Evolutionary conservation across 1,140 invertebrate species (phyloP).

Genomic region (Plectrocnemia conspersa): DNA sequence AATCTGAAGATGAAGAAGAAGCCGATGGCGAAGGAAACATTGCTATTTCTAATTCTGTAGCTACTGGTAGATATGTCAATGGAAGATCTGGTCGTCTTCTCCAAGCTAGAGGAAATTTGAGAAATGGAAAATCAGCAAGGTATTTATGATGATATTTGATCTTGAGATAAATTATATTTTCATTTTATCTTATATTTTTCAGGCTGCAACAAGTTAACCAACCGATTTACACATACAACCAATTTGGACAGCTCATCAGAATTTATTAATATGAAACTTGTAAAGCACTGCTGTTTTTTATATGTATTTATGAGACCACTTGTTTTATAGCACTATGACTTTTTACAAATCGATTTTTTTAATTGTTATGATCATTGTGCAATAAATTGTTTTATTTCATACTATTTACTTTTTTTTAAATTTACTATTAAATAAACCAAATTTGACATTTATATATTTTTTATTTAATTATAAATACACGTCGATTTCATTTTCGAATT

Average conservation of each 20-base stretch:
- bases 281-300: neutral
- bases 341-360: no score
- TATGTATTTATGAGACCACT: conserved; percentile 8
- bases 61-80: conserved; percentile 22
- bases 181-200: conserved; percentile 1
- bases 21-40: conserved; percentile 15
- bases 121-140: neutral
- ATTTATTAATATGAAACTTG: conserved; percentile 25
- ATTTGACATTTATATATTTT: conserved; percentile 14
- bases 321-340: conserved; percentile 17
- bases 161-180: conserved; percentile 1
- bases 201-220: conserved; percentile 25
- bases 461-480: no score
- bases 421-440: conserved; percentile 9
- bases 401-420: conserved; percentile 1
- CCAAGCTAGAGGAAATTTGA: conserved; percentile 1
- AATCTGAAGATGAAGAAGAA: conserved; percentile 17
- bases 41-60: conserved; percentile 29
- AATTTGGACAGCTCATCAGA: conserved; percentile 33
- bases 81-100: conserved; percentile 8
- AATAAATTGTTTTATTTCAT: conserved; percentile 8
- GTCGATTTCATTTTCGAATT: no score
- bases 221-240: conserved; percentile 31
- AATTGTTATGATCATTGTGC: neutral
- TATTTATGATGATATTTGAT: neutral